Evolutionary conservation across 2,797 vertebrate species (phyloP).

Genomic region (Anguilla megastoma): DNA sequence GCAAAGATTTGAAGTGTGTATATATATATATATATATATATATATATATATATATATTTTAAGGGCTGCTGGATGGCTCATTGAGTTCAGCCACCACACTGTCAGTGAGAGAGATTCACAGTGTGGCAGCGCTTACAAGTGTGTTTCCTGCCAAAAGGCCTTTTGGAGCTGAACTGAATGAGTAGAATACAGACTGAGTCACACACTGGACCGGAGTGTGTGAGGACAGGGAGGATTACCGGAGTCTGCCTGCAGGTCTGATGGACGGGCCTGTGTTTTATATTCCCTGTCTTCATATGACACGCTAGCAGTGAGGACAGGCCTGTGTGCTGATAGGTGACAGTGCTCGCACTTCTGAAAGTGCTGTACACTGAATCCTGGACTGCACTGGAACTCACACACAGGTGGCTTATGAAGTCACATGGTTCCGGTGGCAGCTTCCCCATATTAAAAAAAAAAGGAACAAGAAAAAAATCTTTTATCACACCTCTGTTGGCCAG

Average conservation of each 20-base stretch:
- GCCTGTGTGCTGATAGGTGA: background rate
- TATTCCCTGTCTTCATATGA: background rate
- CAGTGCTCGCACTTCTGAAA: background rate
- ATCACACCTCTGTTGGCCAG: background rate
- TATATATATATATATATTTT: too few relatives aligned
- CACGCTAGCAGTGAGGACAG: background rate
- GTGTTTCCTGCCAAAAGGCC: background rate
- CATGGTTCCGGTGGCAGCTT: background rate
- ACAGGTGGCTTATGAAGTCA: background rate
- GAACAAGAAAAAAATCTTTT: background rate
- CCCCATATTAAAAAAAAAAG: background rate
- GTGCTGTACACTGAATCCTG: background rate
- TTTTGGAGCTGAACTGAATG: background rate
- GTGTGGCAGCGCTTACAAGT: background rate
- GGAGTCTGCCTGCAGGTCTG: too few relatives aligned
- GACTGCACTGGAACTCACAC: background rate
- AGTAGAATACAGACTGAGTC: background rate
- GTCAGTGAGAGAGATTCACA: too few relatives aligned
- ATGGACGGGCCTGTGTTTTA: background rate
- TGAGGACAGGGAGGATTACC: background rate
- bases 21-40: too few relatives aligned
- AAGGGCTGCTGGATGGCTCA: too few relatives aligned
- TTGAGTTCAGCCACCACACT: too few relatives aligned
- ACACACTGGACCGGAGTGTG: background rate
- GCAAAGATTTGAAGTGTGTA: too few relatives aligned